Evolutionary conservation across 2,888 invertebrate genomes (phyloP).

Genomic region (Lasioglossum villosulum): DNA sequence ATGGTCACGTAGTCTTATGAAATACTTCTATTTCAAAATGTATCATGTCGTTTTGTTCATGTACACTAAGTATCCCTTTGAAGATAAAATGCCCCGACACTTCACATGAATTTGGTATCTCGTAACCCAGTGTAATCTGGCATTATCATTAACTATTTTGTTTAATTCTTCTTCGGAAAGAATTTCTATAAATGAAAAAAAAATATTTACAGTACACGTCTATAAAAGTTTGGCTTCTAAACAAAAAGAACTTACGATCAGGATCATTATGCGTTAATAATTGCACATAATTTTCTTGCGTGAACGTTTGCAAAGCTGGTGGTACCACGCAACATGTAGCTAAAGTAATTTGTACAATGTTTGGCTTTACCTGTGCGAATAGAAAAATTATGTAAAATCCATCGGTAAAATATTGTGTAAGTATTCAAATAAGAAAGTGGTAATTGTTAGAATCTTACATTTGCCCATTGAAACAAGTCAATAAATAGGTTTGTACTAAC

Average conservation of each 20-base stretch:
- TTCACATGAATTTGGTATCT: slow-evolving; percentile 96
- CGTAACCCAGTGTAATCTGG: slow-evolving; percentile 89
- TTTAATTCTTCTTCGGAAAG: slow-evolving; percentile 86
- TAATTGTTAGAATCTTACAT: slow-evolving; percentile 81
- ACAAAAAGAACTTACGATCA: slow-evolving; percentile 87
- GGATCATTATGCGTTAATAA: slow-evolving; percentile 98
- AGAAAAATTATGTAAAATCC: slow-evolving; percentile 32
- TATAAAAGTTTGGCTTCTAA: slow-evolving; percentile 23
- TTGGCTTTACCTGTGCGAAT: slow-evolving; percentile 89
- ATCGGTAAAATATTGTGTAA: not conserved
- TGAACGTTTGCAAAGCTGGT: slow-evolving; percentile 94
- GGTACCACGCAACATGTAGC: slow-evolving; percentile 98
- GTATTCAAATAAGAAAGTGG: not conserved
- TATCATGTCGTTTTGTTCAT: slow-evolving; percentile 74
- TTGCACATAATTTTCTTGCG: slow-evolving; percentile 95
- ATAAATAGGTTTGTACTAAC: slow-evolving; percentile 93
- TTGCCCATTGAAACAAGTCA: slow-evolving; percentile 90
- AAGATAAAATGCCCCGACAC: slow-evolving; percentile 95
- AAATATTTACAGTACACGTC: slow-evolving; percentile 28
- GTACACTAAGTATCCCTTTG: slow-evolving; percentile 93
- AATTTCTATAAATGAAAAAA: slow-evolving; percentile 85
- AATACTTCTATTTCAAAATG: not conserved
- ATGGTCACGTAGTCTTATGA: not conserved
- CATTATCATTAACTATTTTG: slow-evolving; percentile 86
- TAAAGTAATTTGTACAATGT: slow-evolving; percentile 96